A percentile compares a stretch with the other conserved stretches of the same genome.
These are phyloP conservation scores for Himalopsyche phryganea DNA, from an alignment of 1,140 invertebrate genomes.

Conservation along the genomic window DNA sequence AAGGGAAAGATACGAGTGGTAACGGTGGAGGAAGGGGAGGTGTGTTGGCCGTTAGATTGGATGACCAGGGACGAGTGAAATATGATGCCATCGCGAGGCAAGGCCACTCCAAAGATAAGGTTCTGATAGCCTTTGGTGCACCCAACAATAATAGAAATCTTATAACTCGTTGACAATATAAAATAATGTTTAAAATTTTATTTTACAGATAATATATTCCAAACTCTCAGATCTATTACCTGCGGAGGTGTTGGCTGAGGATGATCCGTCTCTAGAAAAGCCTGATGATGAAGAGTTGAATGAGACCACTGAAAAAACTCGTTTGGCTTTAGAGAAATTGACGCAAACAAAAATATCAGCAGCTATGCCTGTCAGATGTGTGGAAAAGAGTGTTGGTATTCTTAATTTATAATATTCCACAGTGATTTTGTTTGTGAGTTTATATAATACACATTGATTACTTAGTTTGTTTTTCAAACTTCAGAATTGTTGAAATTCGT, in stretches of 20 bases:
- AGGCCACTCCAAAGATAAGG: slow-evolving; percentile 94
- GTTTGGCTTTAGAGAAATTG: slow-evolving; percentile 78
- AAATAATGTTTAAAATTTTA: slow-evolving; percentile 71
- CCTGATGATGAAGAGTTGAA: slow-evolving; percentile 82
- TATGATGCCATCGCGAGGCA: slow-evolving; percentile 95
- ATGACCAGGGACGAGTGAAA: slow-evolving; percentile 92
- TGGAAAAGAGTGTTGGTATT: slow-evolving; percentile 54
- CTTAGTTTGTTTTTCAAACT: too few species aligned
- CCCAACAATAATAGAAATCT: too few species aligned
- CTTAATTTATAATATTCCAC: too few species aligned
- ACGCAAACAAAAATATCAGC: slow-evolving; percentile 88
- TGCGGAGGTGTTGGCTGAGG: slow-evolving; percentile 87
- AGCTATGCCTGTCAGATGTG: slow-evolving; percentile 88
- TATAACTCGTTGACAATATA: slow-evolving; percentile 39
- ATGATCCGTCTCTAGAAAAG: slow-evolving; percentile 83
- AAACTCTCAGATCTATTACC: slow-evolving; percentile 92
- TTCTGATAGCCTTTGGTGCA: slow-evolving; percentile 37
- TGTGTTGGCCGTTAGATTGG: slow-evolving; percentile 89
- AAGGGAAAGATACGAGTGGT: slow-evolving; percentile 65
- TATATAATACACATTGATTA: too few species aligned
- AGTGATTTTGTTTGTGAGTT: too few species aligned
- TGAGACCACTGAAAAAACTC: slow-evolving; percentile 84
- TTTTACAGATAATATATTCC: slow-evolving; percentile 84
- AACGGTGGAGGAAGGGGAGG: slow-evolving; percentile 72
- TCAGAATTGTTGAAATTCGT: too few species aligned